Evolutionary conservation across 2,113 vertebrate genomes (phyloP), one percentile per base, ranked within the genome.

Genomic region (Oxyura jamaicensis): DNA sequence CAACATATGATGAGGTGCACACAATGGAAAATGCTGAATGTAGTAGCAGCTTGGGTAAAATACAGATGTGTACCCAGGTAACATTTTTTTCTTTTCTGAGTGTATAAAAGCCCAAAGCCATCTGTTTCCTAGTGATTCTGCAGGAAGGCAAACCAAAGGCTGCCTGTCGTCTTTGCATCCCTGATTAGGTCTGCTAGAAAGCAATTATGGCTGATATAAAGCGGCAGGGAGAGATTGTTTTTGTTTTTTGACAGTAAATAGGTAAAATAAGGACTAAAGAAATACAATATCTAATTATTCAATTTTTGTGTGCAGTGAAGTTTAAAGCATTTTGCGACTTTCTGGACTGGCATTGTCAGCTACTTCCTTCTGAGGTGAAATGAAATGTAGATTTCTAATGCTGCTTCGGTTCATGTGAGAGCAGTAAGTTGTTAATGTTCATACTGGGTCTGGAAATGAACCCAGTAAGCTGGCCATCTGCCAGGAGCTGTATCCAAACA

Each of bases 1-100:
- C 8, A 29, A 13, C 2, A 5, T 11, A 4, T 6, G 22, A 41
- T 42, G 31, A 52, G 20, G 1, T 1, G 44, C 28, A 11, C 3
- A 10, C 10, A 14, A 18, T 28, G 68, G 35, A 5, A 41, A n/a
- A 25, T 0, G 8, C 22, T 35, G 29, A 28, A 2, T 18, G 55
- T 22, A 39, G 59, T 6, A 26, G 53, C 55, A 69, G 46, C 33
- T 28, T 39, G 26, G 73, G 67, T 35, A 18, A 13, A 28, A 33
- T 14, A 42, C 25, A 6, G 13, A 10, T 23, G 15, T 19, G 50
- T 65, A 15, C 19, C 19, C 25, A 3, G 5, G 21, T 42, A 59
- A 55, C n/a, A 16, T 22, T 44, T 6, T n/a, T 59, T 53, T 33
- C 17, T 65, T 56, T 48, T 53, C 50, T 36, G 17, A 48, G 8